Base-by-base conservation (phyloP, 2,888 invertebrate species). In the Eristalis arbustorum region DNA sequence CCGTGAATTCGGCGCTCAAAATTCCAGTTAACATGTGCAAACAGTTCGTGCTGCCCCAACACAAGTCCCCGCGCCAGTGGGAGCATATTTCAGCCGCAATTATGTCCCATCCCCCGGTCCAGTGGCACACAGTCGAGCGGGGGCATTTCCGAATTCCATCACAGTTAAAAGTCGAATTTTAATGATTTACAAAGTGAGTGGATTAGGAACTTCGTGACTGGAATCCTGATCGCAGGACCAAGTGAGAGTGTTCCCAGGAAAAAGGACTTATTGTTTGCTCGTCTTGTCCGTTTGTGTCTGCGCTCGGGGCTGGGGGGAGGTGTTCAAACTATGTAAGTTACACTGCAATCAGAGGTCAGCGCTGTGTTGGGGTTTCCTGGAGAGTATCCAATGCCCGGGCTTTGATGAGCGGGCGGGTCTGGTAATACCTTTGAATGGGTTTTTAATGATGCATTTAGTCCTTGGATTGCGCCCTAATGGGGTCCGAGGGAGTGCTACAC, bases 161-260 rank as follows among this genome's bases (percentile, higher is more conserved):
- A 18, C 56, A 42, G 49, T 75, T 84, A 40, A 64, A 79, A 84
- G 79, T 75, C 79, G 79, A 84, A 84, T 71, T 79, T 79, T 67
- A 80, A 84, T 84, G 84, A 80, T 80, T 84, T 80, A 80, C 75
- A 80, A 76, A 84, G 84, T 80, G 72, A 71, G 71, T 72, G 71
- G 75, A 84, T 80, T 80, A 84, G 80, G 75, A 62, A 66, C 3
- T 80, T 84, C 84, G 84, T 84, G 84, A 74, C 75, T 56, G 80
- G 84, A 80, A 80, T 84, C 62, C 62, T 67, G 71, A 80, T 62
- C 62, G 63, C 49, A 42, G 75, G 72, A 80, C 80, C 71, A 67
- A 40, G 69, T 68, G 40, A 37, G 79, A 61, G 62, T 18, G 13
- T 31, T 31, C 10, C 10, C 37, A 49, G 6, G 18, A 18, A 18